phyloP scores from a whole-genome alignment of 2,888 invertebrate species.

The Epirrhoe tristata region DNA sequence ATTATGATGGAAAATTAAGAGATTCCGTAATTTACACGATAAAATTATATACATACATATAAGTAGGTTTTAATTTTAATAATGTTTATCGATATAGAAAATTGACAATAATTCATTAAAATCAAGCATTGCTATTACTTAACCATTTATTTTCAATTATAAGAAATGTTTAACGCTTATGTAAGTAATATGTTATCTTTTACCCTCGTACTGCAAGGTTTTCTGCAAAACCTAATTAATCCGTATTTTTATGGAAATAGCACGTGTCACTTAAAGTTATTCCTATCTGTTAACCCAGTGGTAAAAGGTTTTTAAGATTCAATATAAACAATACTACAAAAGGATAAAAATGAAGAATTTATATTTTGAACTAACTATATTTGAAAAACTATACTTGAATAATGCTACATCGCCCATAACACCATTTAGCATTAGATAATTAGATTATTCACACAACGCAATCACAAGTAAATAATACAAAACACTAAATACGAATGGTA shows the following conservation, averaged over 20 bases:
- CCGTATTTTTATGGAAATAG: conserved; percentile 6
- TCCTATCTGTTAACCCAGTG: conserved; percentile 2
- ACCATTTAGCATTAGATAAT: conserved; percentile 57
- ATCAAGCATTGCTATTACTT: neutral
- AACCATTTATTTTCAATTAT: neutral
- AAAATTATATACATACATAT: conserved; percentile 71
- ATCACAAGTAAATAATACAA: conserved; percentile 45
- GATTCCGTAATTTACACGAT: conserved; percentile 82
- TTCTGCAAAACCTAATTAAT: conserved; percentile 6
- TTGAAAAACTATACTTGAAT: conserved; percentile 22
- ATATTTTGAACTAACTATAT: neutral
- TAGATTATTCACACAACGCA: conserved; percentile 34
- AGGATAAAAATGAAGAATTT: conserved; percentile 2
- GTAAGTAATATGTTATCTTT: neutral
- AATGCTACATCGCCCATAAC: conserved; percentile 47
- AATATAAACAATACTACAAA: conserved; percentile 1
- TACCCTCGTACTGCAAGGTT: neutral
- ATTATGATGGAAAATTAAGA: conserved; percentile 75
- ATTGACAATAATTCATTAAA: conserved; percentile 7
- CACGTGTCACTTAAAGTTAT: conserved; percentile 6
- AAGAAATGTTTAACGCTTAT: neutral
- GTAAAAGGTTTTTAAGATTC: neutral
- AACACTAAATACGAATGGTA: conserved; percentile 57
- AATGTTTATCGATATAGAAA: conserved; percentile 73
- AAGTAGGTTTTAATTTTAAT: conserved; percentile 55